Evolutionary conservation across 2,797 vertebrate species (phyloP).

Genomic region (Galagoides demidoff): DNA sequence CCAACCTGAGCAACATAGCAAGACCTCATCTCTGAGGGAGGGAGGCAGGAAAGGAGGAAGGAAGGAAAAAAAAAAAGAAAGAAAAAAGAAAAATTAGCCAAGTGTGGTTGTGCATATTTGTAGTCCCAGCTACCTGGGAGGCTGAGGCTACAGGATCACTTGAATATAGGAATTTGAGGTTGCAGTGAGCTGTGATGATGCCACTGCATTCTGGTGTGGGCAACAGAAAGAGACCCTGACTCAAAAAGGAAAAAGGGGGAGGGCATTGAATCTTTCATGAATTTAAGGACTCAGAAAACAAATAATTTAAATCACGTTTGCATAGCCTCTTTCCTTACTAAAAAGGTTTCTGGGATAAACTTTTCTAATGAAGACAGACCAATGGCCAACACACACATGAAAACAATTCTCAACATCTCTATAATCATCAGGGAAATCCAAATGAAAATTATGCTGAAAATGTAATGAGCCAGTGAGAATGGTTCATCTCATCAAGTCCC

Average conservation of each 20-base stretch:
- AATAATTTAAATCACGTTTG: not conserved
- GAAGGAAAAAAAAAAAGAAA: not conserved
- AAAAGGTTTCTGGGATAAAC: not conserved
- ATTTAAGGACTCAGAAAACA: constrained; percentile 9
- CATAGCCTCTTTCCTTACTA: not conserved
- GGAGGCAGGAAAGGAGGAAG: no score
- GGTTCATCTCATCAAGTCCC: no score
- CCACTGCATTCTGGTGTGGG: not conserved
- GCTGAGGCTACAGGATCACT: no score
- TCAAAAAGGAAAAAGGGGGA: not conserved
- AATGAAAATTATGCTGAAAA: no score
- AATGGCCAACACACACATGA: no score
- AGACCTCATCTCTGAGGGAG: not conserved
- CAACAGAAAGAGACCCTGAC: not conserved
- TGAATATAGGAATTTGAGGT: not conserved
- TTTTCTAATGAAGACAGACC: no score
- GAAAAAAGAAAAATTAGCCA: not conserved
- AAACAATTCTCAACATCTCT: no score
- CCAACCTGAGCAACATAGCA: not conserved
- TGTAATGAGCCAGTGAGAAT: no score
- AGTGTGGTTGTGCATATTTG: no score
- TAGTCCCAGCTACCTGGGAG: no score
- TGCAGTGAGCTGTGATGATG: not conserved
- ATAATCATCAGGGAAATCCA: no score
- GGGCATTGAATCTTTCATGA: not conserved